Percentiles rank a stretch among this genome's conserved stretches.
phyloP scores from a whole-genome alignment of 2,113 vertebrate genomes.

The Neogobius melanostomus region DNA sequence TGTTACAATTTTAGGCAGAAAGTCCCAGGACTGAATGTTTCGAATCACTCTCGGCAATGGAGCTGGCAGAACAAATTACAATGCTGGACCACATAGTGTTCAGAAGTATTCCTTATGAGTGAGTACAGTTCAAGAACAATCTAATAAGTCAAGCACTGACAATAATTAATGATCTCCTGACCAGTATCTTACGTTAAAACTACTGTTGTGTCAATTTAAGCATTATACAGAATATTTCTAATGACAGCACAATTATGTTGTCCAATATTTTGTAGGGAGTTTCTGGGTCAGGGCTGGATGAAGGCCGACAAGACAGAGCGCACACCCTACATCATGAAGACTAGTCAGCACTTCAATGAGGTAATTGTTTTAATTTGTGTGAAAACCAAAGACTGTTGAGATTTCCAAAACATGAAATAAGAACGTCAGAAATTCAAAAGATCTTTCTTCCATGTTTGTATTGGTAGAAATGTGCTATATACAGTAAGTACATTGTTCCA shows the following conservation, averaged over 20 bases:
- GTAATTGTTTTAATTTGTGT: conserved; percentile 65
- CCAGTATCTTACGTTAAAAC: not conserved
- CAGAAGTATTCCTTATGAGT: conserved; percentile 96
- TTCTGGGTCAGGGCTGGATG: conserved; percentile 98
- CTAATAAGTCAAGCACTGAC: too few species aligned
- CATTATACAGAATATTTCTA: not conserved
- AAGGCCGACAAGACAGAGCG: conserved; percentile 91
- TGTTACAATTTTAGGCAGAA: conserved; percentile 75
- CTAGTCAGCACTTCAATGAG: conserved; percentile 95
- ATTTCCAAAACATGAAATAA: too few species aligned
- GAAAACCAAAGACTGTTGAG: too few species aligned
- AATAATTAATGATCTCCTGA: too few species aligned
- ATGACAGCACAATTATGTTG: not conserved
- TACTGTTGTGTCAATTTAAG: not conserved
- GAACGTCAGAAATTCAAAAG: too few species aligned
- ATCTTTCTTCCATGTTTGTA: too few species aligned
- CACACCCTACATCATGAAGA: conserved; percentile 97
- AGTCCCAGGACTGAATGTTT: conserved; percentile 87
- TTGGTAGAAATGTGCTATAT: too few species aligned
- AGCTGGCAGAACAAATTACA: conserved; percentile 96
- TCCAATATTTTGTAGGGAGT: conserved; percentile 80
- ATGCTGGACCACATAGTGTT: conserved; percentile 93
- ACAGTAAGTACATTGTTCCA: too few species aligned
- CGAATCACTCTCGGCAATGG: conserved; percentile 93
- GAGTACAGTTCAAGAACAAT: conserved; percentile 60